Percentiles rank a stretch among this genome's conserved stretches.
These are phyloP conservation scores for Diploptera punctata DNA, from an alignment of 2,888 invertebrate species.

Conservation along the genomic window DNA sequence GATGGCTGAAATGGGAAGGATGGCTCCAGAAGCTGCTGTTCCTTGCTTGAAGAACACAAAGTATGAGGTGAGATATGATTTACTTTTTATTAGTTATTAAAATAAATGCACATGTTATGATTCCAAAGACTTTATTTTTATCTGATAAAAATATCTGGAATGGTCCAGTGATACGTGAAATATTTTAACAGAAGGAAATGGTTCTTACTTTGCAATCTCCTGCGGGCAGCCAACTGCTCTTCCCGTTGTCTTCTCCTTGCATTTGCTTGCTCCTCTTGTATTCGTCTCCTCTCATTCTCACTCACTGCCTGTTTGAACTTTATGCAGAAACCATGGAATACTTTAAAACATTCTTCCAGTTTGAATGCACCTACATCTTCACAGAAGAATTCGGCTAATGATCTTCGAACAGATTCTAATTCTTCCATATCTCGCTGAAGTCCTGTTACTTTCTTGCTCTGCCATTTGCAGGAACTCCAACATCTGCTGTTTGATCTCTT, in stretches of 20 bases:
- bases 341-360: slow-evolving; percentile 92
- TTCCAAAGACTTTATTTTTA: no score
- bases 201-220: slow-evolving; percentile 62
- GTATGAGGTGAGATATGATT: no score
- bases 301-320: slow-evolving; percentile 83
- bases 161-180: neutral
- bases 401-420: slow-evolving; percentile 78
- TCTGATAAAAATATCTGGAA: neutral
- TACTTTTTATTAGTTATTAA: no score
- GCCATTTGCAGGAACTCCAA: slow-evolving; percentile 80
- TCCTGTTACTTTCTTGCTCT: slow-evolving; percentile 76
- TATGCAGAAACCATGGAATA: slow-evolving; percentile 86
- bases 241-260: slow-evolving; percentile 77
- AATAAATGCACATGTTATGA: no score
- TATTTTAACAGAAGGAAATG: neutral
- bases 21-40: no score
- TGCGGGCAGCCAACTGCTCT: slow-evolving; percentile 69
- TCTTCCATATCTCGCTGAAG: slow-evolving; percentile 82
- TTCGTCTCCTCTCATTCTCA: slow-evolving; percentile 83
- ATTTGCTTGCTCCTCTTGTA: slow-evolving; percentile 87
- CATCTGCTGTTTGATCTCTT: slow-evolving; percentile 88
- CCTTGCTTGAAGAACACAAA: no score
- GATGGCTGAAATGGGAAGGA: no score
- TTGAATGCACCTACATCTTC: slow-evolving; percentile 90
- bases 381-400: slow-evolving; percentile 92